Evolutionary conservation across 2,888 invertebrate species (phyloP).

Genomic region (Platerodrilus igneus): DNA sequence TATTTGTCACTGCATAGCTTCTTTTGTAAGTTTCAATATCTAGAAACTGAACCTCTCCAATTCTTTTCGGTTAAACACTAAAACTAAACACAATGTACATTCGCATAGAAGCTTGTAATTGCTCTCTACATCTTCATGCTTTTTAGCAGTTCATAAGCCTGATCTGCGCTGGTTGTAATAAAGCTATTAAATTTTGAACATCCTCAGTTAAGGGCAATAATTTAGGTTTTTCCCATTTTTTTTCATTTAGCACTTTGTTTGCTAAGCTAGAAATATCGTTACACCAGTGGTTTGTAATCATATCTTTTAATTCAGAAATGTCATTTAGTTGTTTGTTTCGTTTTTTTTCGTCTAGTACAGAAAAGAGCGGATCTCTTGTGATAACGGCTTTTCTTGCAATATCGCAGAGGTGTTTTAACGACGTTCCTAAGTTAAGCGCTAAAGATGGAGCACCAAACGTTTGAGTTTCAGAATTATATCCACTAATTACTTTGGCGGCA

Average conservation of each 20-base stretch:
- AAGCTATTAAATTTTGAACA: conserved; percentile 12
- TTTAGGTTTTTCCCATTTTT: conserved; percentile 15
- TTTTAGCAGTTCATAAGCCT: conserved; percentile 10
- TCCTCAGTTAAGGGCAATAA: conserved; percentile 16
- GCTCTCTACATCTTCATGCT: conserved; percentile 1
- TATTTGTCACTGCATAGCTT: conserved; percentile 5
- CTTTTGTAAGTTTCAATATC: conserved; percentile 10
- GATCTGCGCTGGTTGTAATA: conserved; percentile 5
- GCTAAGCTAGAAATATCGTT: conserved; percentile 19
- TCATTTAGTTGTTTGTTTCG: conserved; percentile 4
- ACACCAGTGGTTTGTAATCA: conserved; percentile 15
- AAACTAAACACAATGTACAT: conserved; percentile 7
- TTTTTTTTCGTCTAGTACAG: neutral
- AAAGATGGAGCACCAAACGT: conserved; percentile 12
- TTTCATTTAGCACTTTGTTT: conserved; percentile 15
- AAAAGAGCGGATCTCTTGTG: conserved; percentile 11
- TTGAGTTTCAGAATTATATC: conserved; percentile 10
- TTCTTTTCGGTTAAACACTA: conserved; percentile 13
- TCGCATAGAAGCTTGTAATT: conserved; percentile 14
- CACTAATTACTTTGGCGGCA: conserved; percentile 12
- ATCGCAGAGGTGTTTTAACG: conserved; percentile 17
- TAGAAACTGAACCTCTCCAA: conserved; percentile 14
- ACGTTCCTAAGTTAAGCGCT: conserved; percentile 14
- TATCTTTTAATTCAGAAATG: conserved; percentile 9
- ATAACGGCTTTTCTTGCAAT: conserved; percentile 13